Evolutionary conservation across 2,888 invertebrate genomes (phyloP), one percentile per base, ranked within the genome.

Genomic region (Leptogaster cylindrica): DNA sequence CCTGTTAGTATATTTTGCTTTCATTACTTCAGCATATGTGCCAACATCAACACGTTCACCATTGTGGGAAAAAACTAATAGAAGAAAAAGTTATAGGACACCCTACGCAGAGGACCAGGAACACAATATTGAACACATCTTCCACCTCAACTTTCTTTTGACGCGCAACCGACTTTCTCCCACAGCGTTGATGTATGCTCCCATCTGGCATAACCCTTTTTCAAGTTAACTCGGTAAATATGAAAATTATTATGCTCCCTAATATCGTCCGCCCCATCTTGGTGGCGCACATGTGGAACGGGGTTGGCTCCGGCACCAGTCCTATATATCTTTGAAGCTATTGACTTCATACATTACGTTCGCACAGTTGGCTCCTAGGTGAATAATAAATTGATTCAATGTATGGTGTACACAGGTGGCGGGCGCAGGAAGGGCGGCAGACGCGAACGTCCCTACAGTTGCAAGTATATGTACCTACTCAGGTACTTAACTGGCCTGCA

Each of bases 361-460:
- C 61, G 61, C 61, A 61, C 61, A 61, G 61, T 61, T 61, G 61
- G 61, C 44, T 61, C 41, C 61, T 41, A 61, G 41, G 61, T 61
- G 61, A 61, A 61, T 41, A 61, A 61, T 61, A 61, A 61, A 61
- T 61, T 61, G 61, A 31, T 61, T 61, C 61, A 28, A 61, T 61
- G 61, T 44, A 61, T 12, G 61, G 58, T 27, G 44, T 41, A 44
- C 27, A 41, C 58, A 51, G 51, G 51, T 51, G 28, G 8, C 27
- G 28, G 6, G 28, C 12, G 1, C 18, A 6, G 2, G 18, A 25
- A 5, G 27, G 50, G 27, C 28, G 12, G 27, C 12, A 14, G 16
- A 51, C 16, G 18, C 6, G 16, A 28, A n/a, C 7, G 36, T 23
- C 8, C 20, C 55, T 3, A n/a, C 2, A 18, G 39, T n/a, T 10